Base-by-base conservation (phyloP, 2,888 invertebrate genomes). In the Bedellia somnulentella region DNA sequence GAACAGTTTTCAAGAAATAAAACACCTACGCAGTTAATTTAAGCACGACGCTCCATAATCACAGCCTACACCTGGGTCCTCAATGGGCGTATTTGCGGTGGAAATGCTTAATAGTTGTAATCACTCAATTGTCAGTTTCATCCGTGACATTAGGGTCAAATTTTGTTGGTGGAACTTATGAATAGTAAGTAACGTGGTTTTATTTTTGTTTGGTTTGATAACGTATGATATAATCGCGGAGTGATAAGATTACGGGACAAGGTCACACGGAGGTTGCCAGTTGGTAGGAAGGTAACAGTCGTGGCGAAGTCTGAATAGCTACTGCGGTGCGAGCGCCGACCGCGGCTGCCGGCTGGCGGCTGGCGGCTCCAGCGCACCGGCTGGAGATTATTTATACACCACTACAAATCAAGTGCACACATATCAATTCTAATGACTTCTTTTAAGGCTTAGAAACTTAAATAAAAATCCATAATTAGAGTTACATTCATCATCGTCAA, bases 31-130 rank as follows among this genome's bases (percentile, higher is more conserved):
- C 47, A 45, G 48, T 47, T 62, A 40, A 58, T 55, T 46, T 53
- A 49, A 51, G 51, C 52, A 58, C 54, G 52, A 44, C 67, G 51
- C 58, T 57, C 75, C 75, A 75, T 73, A 75, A 70, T 63, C 61
- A 59, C 63, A 53, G 43, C 73, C 75, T 53, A 73, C 73, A 53
- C 59, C 35, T 12, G 24, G 14, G 17, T 21, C 16, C 11, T 29
- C 21, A 21, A 29, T 22, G 22, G 22, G 34, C 37, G 30, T 52
- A 46, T 38, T 43, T 38, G 34, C 50, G 37, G 46, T 45, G 43
- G 43, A 59, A 52, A 52, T 52, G 50, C 52, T 50, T 36, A 46
- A 46, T 52, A 50, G 47, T 24, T 48, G 46, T 48, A 46, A 42
- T 44, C 35, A 43, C 36, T 35, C 37, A 33, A 40, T 36, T 37